phyloP scores from a whole-genome alignment of 2,797 vertebrate genomes.

The Chaenodraco wilsoni region DNA sequence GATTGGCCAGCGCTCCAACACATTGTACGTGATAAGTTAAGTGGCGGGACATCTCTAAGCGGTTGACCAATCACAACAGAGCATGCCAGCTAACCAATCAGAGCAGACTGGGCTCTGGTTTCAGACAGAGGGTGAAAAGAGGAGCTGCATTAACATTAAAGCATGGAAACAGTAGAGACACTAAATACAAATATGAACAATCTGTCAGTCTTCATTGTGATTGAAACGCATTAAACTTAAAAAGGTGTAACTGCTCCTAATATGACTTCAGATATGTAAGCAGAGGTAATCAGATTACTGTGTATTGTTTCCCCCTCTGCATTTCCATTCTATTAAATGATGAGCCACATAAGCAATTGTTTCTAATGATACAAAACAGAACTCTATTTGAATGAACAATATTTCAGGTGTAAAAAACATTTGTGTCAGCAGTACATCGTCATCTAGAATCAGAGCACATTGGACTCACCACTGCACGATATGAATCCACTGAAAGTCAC shows the following conservation, averaged over 20 bases:
- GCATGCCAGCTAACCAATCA: too few relatives aligned
- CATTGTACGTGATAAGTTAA: too few relatives aligned
- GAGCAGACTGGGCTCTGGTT: too few relatives aligned
- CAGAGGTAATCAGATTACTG: conserved; percentile 14
- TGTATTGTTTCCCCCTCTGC: conserved; percentile 21
- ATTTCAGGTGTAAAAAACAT: conserved; percentile 26
- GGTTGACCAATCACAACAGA: too few relatives aligned
- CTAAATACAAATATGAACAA: too few relatives aligned
- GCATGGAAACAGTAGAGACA: too few relatives aligned
- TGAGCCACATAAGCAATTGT: conserved; percentile 29
- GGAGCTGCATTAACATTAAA: too few relatives aligned
- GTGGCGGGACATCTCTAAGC: too few relatives aligned
- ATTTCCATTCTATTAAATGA: conserved; percentile 22
- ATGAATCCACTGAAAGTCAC: conserved; percentile 44
- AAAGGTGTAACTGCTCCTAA: neutral
- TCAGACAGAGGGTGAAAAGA: too few relatives aligned
- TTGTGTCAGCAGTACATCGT: conserved; percentile 15
- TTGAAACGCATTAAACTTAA: neutral
- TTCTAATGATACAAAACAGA: conserved; percentile 1
- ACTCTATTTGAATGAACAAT: conserved; percentile 12
- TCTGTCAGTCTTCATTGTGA: too few relatives aligned
- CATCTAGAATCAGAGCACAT: conserved; percentile 30
- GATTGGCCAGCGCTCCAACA: too few relatives aligned
- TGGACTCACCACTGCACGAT: conserved; percentile 42
- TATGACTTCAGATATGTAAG: conserved; percentile 24